Percentiles rank a stretch among this genome's conserved stretches.
phyloP scores from a whole-genome alignment of 2,113 vertebrate species.

The Tenrec ecaudatus region DNA sequence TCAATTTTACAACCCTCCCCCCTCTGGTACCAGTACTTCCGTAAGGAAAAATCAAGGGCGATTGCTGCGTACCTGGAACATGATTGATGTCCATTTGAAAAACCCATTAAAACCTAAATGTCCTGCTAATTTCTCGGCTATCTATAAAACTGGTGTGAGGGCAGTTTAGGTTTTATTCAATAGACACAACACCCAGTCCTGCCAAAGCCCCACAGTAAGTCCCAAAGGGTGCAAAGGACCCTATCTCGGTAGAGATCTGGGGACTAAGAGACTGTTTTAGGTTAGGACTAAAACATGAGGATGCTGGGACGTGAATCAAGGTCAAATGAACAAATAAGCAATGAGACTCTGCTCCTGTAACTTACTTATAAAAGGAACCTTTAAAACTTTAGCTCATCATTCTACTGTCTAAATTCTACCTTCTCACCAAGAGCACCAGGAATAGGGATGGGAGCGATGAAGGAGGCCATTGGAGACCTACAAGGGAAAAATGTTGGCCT shows the following conservation, averaged over 20 bases:
- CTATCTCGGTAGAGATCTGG: slow-evolving; percentile 10
- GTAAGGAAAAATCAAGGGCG: neutral
- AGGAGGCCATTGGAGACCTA: neutral
- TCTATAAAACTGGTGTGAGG: slow-evolving; percentile 25
- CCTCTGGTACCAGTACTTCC: neutral
- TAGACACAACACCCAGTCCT: neutral
- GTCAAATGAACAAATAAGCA: slow-evolving; percentile 43
- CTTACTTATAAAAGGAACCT: neutral
- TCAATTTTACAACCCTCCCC: neutral
- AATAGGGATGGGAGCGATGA: neutral
- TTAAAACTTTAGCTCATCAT: neutral
- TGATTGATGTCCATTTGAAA: neutral
- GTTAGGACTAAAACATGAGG: neutral
- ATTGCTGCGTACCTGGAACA: neutral
- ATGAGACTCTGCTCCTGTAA: neutral
- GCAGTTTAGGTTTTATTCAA: neutral
- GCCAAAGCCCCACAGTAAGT: neutral
- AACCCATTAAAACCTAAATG: neutral
- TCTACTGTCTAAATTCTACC: neutral
- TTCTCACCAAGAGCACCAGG: neutral
- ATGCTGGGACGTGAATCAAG: neutral
- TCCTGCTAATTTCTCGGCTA: neutral
- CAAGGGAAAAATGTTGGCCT: slow-evolving; percentile 18
- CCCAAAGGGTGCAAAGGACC: neutral
- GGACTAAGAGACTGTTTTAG: neutral